Evolutionary conservation across 2,888 invertebrate genomes (phyloP), one percentile per base, ranked within the genome.

Genomic region (Nephrotoma guestfalica): DNA sequence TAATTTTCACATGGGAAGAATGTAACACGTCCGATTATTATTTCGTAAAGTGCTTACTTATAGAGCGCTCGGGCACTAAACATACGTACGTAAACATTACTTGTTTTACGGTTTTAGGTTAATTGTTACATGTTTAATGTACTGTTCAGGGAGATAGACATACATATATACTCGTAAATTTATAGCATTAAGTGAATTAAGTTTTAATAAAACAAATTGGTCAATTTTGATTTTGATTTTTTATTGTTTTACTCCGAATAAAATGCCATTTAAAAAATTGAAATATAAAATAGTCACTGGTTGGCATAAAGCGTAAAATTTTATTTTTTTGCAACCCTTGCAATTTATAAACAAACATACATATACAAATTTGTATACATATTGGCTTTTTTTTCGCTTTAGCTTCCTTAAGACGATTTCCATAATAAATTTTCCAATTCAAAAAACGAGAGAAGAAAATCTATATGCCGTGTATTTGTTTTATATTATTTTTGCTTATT

Each of bases 401-500:
- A 15, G 51, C 51, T 57, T 15, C 51, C 15, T 71, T 71, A 71
- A 71, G 71, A 71, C 71, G 71, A 71, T 71, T 71, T 71, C 71
- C 30, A 71, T 71, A 71, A 71, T 71, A 71, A 71, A 71, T 71
- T 71, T 71, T 71, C 71, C 71, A 71, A 30, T 71, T 71, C 71
- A 71, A 6, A 71, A 30, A 71, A 71, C 71, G 71, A 71, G 9
- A 71, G 71, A 71, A 18, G 71, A 18, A 71, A 71, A 71, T n/a
- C 30, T 71, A 30, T 30, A 30, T 30, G 30, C 30, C 30, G 30
- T 30, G 71, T 71, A 71, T 71, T 71, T 71, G 71, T 86, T 85
- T 87, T 87, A 87, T 86, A 45, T 86, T 87, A 86, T 86, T 87
- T 87, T 86, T 86, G 83, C 87, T 47, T 87, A 87, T 15, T 47